phyloP scores from a whole-genome alignment of 2,888 invertebrate species.

The Minunthozetes semirufus region DNA sequence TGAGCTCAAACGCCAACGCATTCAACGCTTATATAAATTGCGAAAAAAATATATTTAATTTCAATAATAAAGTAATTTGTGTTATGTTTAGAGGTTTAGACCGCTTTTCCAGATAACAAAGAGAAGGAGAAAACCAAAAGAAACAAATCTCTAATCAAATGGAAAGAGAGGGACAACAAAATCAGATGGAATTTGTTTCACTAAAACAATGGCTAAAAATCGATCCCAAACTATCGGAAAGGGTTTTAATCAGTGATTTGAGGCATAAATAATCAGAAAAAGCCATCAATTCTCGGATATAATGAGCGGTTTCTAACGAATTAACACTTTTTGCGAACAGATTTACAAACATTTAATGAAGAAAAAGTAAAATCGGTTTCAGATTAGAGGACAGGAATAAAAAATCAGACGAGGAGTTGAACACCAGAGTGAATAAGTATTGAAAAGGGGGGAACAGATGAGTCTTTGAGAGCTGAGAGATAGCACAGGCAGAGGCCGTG shows the following conservation, averaged over 20 bases:
- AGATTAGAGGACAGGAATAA: neutral
- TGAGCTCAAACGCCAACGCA: neutral
- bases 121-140: neutral
- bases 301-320: neutral
- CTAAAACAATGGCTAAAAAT: neutral
- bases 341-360: neutral
- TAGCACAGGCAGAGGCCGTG: neutral
- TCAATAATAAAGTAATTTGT: slow-evolving; percentile 14
- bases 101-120: neutral
- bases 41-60: neutral
- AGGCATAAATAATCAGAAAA: neutral
- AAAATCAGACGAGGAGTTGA: neutral
- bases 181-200: slow-evolving; percentile 2
- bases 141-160: neutral
- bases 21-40: neutral
- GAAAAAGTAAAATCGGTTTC: neutral
- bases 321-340: slow-evolving; percentile 18
- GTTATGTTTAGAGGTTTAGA: neutral
- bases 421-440: neutral
- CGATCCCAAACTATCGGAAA: neutral
- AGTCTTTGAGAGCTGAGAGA: neutral
- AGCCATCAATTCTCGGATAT: neutral
- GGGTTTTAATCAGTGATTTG: neutral
- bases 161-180: neutral
- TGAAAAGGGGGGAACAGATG: neutral